Evolutionary conservation across 64 coral and sea anemone species (phyloP), one percentile per base, ranked within the genome.

Genomic region (Exaiptasia diaphana): DNA sequence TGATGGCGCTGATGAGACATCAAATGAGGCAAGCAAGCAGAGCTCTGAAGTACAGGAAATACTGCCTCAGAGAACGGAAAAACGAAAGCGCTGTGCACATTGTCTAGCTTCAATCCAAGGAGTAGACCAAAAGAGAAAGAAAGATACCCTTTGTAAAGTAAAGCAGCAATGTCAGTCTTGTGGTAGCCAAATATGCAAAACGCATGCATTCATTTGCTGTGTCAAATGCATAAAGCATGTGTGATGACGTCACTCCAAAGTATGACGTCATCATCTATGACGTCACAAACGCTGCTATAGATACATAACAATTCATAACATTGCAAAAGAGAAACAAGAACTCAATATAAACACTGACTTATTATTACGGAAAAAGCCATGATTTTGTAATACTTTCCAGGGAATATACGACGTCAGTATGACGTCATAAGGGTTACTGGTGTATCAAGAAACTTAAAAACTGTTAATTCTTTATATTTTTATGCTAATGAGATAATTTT

Each of bases 201-300:
- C 65, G 44, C 78, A 68, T 82, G 59, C 58, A 56, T 58, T 78
- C 52, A 78, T 78, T 26, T 50, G 32, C 53, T 78, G 75, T 60
- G 37, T 53, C 53, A 39, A 78, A 60, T 78, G 75, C 39, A 23
- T 58, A 15, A 58, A 78, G 75, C 50, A 78, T 49, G 36, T 12
- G 28, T 78, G 28, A 78, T 78, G 75, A 58, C 75, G 75, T 78
- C 75, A 57, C n/a, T 50, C 30, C 73, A 76, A 76, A 76, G 53
- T 76, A 76, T 76, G 73, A 76, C 42, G 73, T 76, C 73, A 76
- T 76, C 26, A 76, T 30, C 25, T 25, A 76, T 52, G 30, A 2
- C 5, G 45, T 53, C 18, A 53, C 50, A 76, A 76, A 76, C 50
- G 15, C 32, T 42, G 27, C 30, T 48, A 76, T 76, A 48, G 46